Evolutionary conservation across 1,140 invertebrate species (phyloP).

Genomic region (Ganaspis sp.): DNA sequence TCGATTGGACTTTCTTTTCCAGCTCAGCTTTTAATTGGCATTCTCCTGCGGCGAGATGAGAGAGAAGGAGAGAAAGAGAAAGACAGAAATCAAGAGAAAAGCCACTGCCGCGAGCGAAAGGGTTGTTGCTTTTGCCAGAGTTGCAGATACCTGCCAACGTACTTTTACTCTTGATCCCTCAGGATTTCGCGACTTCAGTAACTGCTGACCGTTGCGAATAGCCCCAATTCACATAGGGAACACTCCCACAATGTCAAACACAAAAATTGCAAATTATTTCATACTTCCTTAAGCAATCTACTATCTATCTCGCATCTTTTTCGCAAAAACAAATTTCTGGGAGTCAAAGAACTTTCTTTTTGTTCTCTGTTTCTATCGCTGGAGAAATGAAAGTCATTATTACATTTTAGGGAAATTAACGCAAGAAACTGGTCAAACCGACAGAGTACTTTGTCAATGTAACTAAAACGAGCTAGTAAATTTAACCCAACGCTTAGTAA

Average conservation of each 20-base stretch:
- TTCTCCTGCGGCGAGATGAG: slow-evolving; percentile 71
- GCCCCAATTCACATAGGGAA: background rate
- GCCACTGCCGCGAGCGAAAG: slow-evolving; percentile 45
- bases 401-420: no score
- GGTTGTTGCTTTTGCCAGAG: slow-evolving; percentile 42
- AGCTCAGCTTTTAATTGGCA: slow-evolving; percentile 75
- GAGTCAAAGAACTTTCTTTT: no score
- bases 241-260: background rate
- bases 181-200: background rate
- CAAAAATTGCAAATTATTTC: no score
- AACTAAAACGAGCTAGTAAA: no score
- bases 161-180: slow-evolving; percentile 28
- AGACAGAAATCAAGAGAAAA: slow-evolving; percentile 51
- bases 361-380: no score
- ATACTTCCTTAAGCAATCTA: no score
- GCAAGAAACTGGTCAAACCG: no score
- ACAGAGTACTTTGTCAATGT: no score
- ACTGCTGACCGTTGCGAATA: background rate
- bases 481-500: no score
- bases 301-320: no score
- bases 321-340: no score
- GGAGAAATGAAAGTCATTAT: no score
- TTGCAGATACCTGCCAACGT: slow-evolving; percentile 40
- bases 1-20: slow-evolving; percentile 76
- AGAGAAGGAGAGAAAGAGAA: slow-evolving; percentile 62